Conservation (phyloP, 2,113 vertebrate species). For the Corythornis madagascariensis region DNA sequence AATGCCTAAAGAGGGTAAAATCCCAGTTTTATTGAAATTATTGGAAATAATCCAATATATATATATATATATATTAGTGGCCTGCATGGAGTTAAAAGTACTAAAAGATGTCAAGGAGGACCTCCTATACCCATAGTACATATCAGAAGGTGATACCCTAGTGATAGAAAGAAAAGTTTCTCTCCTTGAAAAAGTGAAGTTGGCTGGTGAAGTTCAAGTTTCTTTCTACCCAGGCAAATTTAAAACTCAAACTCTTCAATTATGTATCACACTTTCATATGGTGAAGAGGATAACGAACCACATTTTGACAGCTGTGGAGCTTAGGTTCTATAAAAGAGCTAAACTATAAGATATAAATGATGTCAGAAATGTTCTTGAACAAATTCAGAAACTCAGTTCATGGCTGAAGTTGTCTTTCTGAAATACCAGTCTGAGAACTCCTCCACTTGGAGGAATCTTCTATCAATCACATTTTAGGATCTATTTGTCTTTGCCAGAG, state of each 20-base stretch:
- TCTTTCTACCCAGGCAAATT: background rate
- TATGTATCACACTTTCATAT: background rate
- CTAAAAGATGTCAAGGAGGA: background rate
- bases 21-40: background rate
- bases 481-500: background rate
- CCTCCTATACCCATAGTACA: background rate
- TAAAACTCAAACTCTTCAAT: background rate
- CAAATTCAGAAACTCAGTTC: background rate
- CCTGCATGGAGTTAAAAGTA: background rate
- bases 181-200: background rate
- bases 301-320: background rate
- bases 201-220: background rate
- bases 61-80: background rate
- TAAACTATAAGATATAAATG: background rate
- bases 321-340: background rate
- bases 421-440: background rate
- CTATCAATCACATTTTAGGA: background rate
- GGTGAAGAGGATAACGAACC: background rate
- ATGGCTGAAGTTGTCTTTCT: background rate
- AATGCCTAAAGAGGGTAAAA: constrained; percentile 7
- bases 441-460: background rate
- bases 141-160: background rate
- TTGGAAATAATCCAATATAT: background rate
- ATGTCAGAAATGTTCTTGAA: background rate
- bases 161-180: background rate